phyloP scores from a whole-genome alignment of 2,797 vertebrate species.

The Phrynocephalus forsythii region DNA sequence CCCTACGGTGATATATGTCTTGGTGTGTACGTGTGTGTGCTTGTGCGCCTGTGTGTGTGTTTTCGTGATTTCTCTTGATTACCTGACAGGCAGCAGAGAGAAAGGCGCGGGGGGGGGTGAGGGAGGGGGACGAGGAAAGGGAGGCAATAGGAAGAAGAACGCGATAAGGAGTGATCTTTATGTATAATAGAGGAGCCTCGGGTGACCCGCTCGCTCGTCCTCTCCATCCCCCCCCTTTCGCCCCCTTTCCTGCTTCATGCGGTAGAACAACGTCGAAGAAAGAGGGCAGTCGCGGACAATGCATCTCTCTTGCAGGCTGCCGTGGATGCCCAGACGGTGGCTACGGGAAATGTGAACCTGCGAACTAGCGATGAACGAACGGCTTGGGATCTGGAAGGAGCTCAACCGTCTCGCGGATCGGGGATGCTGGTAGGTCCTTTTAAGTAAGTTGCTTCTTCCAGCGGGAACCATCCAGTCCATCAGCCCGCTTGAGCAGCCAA shows the following conservation, averaged over 20 bases:
- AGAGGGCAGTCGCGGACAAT: slow-evolving; percentile 89
- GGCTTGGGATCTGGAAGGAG: slow-evolving; percentile 78
- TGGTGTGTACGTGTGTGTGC: background rate
- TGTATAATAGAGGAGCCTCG: slow-evolving; percentile 77
- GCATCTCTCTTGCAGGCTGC: slow-evolving; percentile 71
- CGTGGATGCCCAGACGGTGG: slow-evolving; percentile 71
- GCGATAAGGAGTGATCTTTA: slow-evolving; percentile 66
- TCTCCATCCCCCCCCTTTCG: background rate
- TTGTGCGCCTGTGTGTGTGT: background rate
- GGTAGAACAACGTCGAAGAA: slow-evolving; percentile 86
- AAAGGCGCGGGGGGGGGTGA: slow-evolving; percentile 43
- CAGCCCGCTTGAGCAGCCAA: background rate
- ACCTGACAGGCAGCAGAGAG: background rate
- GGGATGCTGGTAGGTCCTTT: slow-evolving; percentile 82
- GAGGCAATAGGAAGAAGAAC: background rate
- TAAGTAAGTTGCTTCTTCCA: slow-evolving; percentile 32
- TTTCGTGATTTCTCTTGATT: background rate
- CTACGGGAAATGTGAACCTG: slow-evolving; percentile 80
- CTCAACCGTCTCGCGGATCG: slow-evolving; percentile 72
- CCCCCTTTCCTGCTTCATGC: slow-evolving; percentile 71
- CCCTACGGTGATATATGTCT: background rate
- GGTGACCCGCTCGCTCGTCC: slow-evolving; percentile 86
- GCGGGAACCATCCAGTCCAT: too few relatives aligned
- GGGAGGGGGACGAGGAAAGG: too few relatives aligned
- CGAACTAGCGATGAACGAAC: slow-evolving; percentile 73